Evolutionary conservation across 2,888 invertebrate genomes (phyloP).

Genomic region (Zygogramma bicolorata): DNA sequence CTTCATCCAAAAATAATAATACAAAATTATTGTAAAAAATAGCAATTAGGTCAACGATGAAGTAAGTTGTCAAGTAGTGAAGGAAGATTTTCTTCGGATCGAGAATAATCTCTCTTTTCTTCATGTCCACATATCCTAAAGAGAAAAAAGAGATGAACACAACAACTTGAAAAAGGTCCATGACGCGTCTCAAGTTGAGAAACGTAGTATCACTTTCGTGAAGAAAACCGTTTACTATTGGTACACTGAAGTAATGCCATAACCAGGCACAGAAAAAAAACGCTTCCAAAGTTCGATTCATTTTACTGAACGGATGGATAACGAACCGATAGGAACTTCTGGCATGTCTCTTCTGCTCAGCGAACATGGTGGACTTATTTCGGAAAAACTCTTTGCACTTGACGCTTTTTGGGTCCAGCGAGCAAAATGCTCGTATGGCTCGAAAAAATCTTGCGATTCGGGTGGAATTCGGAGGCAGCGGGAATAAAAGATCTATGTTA

Average conservation of each 20-base stretch:
- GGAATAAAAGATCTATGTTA: neutral
- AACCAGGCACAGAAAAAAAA: conserved; percentile 41
- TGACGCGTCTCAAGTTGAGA: conserved; percentile 15
- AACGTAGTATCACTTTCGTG: neutral
- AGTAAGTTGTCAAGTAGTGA: conserved; percentile 45
- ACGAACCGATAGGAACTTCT: conserved; percentile 31
- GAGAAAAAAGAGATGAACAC: conserved; percentile 36
- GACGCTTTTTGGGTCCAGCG: conserved; percentile 12
- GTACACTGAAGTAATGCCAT: neutral
- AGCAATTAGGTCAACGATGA: conserved; percentile 40
- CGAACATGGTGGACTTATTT: conserved; percentile 43
- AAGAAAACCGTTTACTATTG: neutral
- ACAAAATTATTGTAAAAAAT: neutral
- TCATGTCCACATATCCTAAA: conserved; percentile 38
- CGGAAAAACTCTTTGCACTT: conserved; percentile 39
- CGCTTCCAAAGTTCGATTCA: conserved; percentile 36
- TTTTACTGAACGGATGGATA: conserved; percentile 51
- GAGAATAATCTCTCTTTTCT: conserved; percentile 42
- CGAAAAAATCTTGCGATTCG: neutral
- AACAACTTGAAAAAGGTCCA: conserved; percentile 8
- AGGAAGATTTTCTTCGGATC: conserved; percentile 31
- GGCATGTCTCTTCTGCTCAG: conserved; percentile 44
- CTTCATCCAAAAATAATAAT: neutral
- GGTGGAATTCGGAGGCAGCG: conserved; percentile 23
- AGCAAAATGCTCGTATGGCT: neutral